Evolutionary conservation across 2,888 invertebrate genomes (phyloP).

Genomic region (Cenopis cana): DNA sequence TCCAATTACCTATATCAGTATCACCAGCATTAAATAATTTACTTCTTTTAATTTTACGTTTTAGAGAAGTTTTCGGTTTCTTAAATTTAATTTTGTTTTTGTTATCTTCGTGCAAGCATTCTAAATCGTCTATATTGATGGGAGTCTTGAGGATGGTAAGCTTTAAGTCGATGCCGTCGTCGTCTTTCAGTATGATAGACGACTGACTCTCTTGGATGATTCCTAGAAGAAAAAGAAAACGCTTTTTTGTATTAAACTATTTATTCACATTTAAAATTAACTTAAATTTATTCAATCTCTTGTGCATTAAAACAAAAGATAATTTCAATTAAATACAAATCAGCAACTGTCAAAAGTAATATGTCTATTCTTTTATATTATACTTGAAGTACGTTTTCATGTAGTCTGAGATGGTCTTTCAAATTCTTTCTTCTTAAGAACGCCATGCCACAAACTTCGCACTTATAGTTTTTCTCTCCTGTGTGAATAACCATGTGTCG

Average conservation of each 20-base stretch:
- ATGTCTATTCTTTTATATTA: conserved; percentile 6
- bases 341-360: conserved; percentile 3
- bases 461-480: conserved; percentile 83
- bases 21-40: conserved; percentile 40
- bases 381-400: conserved; percentile 60
- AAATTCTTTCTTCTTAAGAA: conserved; percentile 78
- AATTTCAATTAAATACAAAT: conserved; percentile 25
- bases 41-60: conserved; percentile 12
- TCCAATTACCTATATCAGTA: conserved; percentile 48
- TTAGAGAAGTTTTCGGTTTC: conserved; percentile 12
- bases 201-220: conserved; percentile 64
- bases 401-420: conserved; percentile 75
- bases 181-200: conserved; percentile 63
- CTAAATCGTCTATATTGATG: conserved; percentile 59
- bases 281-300: conserved; percentile 12
- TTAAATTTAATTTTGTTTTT: conserved; percentile 21
- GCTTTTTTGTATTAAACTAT: conserved; percentile 29
- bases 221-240: conserved; percentile 65
- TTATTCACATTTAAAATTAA: conserved; percentile 34
- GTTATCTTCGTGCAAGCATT: conserved; percentile 52
- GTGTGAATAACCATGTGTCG: conserved; percentile 85
- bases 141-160: conserved; percentile 64
- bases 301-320: conserved; percentile 15
- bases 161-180: conserved; percentile 62
- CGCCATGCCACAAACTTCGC: conserved; percentile 81